Evolutionary conservation across 2,888 invertebrate genomes (phyloP).

Genomic region (Drosophila incognita): DNA sequence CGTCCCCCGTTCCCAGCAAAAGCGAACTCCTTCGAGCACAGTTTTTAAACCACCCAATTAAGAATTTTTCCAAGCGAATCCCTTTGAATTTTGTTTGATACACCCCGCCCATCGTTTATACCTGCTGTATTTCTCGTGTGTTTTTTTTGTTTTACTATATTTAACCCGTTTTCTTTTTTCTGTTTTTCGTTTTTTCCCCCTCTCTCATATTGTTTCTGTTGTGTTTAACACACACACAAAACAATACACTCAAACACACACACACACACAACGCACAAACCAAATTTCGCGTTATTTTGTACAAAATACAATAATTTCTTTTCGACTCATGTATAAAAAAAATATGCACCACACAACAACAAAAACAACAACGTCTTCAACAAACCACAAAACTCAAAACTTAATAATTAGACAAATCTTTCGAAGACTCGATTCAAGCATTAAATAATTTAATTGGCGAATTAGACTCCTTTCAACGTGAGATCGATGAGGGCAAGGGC

Average conservation of each 20-base stretch:
- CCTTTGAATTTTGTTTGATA: slow-evolving; percentile 6
- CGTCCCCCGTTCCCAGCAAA: neutral
- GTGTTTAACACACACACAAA: slow-evolving; percentile 40
- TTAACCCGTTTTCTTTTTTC: slow-evolving; percentile 49
- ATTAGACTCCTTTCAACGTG: slow-evolving; percentile 85
- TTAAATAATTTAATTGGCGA: slow-evolving; percentile 86
- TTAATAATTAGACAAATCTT: slow-evolving; percentile 84
- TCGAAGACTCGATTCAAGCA: slow-evolving; percentile 85
- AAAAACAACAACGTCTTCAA: slow-evolving; percentile 36
- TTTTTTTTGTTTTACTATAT: slow-evolving; percentile 23
- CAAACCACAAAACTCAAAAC: slow-evolving; percentile 48
- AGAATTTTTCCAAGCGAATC: slow-evolving; percentile 6
- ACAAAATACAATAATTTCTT: slow-evolving; percentile 19
- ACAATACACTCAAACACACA: slow-evolving; percentile 32
- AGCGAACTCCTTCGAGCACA: slow-evolving; percentile 5
- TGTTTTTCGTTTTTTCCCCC: slow-evolving; percentile 48
- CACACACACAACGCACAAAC: slow-evolving; percentile 33
- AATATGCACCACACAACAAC: slow-evolving; percentile 63
- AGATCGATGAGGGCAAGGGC: slow-evolving; percentile 84
- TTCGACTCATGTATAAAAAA: slow-evolving; percentile 17
- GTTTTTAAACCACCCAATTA: neutral
- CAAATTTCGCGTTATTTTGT: slow-evolving; percentile 48
- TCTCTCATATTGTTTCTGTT: slow-evolving; percentile 57
- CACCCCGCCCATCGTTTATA: slow-evolving; percentile 1
- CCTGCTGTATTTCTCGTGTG: slow-evolving; percentile 8